Base-by-base conservation (phyloP, 2,888 invertebrate genomes). In the Dasysyrphus albostriatus region DNA sequence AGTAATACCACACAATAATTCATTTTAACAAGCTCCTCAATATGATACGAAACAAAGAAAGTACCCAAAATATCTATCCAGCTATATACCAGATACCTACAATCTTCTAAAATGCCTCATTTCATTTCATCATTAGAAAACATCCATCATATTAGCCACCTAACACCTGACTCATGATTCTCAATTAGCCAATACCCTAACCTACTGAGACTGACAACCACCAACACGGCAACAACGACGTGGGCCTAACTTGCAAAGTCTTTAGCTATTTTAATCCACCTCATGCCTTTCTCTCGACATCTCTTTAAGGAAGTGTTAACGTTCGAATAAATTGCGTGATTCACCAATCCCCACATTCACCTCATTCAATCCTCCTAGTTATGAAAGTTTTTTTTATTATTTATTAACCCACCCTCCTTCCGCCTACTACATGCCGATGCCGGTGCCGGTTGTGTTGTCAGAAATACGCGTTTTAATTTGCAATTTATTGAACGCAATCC, bases 401-500 rank as follows among this genome's bases (percentile, higher is more conserved):
- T 56, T 54, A 75, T 58, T 76, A 76, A 54, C 9, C 16, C 19
- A 7, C 14, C 6, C 34, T 3, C 32, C 8, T 29, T 54, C 24
- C 29, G 24, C 5, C 24, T 24, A 24, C 24, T 37, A 2, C 51
- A 3, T 6, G 51, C 1, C 19, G 10, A 10, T 14, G 24, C 24
- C 14, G 24, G 3, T 24, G 24, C 24, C 24, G 24, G 24, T 24
- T 24, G 24, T 51, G 10, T 19, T 65, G 54, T 14, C 42, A 47
- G 49, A 75, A 47, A 59, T 67, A 83, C 77, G 77, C 77, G 54
- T 67, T 67, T 37, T 65, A 72, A 77, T 83, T 83, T 73, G 72
- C 83, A 83, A 83, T 83, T 58, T 67, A 73, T 73, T 73, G 42
- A 75, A 61, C 70, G 75, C 82, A 73, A 83, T 72, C 58, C 82